phyloP scores from a whole-genome alignment of 2,113 vertebrate species.

The Peromyscus californicus region DNA sequence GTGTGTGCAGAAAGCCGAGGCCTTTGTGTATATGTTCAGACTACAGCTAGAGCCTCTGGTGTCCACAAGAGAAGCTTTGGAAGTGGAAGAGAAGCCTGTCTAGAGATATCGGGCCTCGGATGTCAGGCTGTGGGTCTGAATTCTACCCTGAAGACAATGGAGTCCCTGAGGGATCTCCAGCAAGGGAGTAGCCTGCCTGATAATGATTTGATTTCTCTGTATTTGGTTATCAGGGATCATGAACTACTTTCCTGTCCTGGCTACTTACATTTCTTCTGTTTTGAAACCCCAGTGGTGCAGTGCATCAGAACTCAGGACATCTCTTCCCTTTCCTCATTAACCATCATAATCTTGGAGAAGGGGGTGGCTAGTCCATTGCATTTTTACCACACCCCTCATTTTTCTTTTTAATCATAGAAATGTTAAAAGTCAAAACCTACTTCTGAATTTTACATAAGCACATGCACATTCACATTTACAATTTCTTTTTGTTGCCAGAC shows the following conservation, averaged over 20 bases:
- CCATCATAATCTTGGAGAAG: neutral
- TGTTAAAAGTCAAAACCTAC: neutral
- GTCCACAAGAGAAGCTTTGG: neutral
- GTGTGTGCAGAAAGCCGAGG: neutral
- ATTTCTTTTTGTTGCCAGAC: neutral
- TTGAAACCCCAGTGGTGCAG: neutral
- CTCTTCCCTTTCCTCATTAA: neutral
- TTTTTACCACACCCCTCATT: neutral
- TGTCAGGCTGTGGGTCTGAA: neutral
- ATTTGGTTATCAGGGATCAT: neutral
- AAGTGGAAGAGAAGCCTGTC: neutral
- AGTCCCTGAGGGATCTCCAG: neutral
- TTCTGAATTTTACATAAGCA: neutral
- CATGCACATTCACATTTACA: neutral
- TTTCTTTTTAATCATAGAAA: neutral
- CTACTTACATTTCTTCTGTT: neutral
- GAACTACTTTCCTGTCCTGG: neutral
- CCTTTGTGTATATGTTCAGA: neutral
- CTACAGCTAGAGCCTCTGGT: accelerated
- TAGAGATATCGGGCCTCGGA: neutral
- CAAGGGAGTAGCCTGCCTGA: neutral
- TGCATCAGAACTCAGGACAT: no score
- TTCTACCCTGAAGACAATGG: neutral
- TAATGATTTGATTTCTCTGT: neutral
- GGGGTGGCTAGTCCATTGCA: neutral